A percentile compares a stretch with the other conserved stretches of the same genome.
phyloP scores from a whole-genome alignment of 2,888 invertebrate species.

The Himalopsyche japonica region DNA sequence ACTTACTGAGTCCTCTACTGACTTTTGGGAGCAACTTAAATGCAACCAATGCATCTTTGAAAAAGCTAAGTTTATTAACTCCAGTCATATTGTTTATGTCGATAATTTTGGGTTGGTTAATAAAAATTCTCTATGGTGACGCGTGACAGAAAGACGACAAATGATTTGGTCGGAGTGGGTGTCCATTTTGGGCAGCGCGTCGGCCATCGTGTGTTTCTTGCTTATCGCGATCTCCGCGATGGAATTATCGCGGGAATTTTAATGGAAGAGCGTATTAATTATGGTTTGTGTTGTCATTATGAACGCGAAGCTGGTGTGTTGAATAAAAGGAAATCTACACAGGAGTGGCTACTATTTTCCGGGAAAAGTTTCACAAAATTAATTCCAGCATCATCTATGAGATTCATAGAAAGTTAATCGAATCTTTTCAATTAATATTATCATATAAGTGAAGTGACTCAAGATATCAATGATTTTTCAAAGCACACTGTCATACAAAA shows the following conservation, averaged over 20 bases:
- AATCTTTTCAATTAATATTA: too few relatives aligned
- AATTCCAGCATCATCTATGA: too few relatives aligned
- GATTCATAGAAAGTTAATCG: too few relatives aligned
- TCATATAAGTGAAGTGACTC: too few relatives aligned
- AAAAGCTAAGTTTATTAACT: too few relatives aligned
- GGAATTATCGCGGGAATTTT: slow-evolving; percentile 27
- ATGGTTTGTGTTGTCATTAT: slow-evolving; percentile 10
- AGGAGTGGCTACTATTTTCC: background rate
- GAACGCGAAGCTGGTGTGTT: background rate
- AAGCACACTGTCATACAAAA: too few relatives aligned
- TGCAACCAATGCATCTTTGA: too few relatives aligned
- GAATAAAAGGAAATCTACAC: background rate
- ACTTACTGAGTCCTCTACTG: too few relatives aligned
- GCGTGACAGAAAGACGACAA: slow-evolving; percentile 36
- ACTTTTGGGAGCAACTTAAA: too few relatives aligned
- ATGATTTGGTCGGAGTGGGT: slow-evolving; percentile 22
- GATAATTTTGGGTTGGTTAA: background rate
- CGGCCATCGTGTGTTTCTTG: background rate
- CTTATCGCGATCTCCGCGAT: slow-evolving; percentile 15
- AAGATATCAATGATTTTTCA: too few relatives aligned
- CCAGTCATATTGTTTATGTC: background rate
- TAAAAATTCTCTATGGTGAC: slow-evolving; percentile 12
- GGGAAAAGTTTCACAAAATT: background rate
- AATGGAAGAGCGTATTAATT: slow-evolving; percentile 35
- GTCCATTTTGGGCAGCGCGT: background rate